Percentiles rank a stretch among this genome's conserved stretches.
These are phyloP conservation scores for Tiphia femorata DNA, from an alignment of 2,888 invertebrate species.

Conservation along the genomic window DNA sequence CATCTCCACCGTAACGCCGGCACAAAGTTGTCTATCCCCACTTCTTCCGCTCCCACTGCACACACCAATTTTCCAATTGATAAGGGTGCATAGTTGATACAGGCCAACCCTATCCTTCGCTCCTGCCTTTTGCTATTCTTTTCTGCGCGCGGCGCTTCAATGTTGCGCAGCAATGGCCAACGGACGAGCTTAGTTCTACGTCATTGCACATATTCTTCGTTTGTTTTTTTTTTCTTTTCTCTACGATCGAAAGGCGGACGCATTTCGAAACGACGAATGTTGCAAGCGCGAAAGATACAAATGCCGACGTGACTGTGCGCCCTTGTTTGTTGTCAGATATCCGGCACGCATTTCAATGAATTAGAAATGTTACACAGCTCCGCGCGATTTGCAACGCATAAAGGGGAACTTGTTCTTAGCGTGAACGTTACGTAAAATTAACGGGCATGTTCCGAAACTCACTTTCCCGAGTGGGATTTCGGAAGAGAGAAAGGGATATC, in stretches of 20 bases:
- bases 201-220: no score
- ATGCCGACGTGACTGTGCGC: no score
- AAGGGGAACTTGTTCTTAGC: slow-evolving; percentile 41
- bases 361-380: no score
- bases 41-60: slow-evolving; percentile 19
- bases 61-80: slow-evolving; percentile 62
- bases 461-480: slow-evolving; percentile 56
- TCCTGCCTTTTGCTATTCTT: slow-evolving; percentile 25
- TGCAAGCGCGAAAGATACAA: no score
- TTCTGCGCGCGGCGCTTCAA: no score
- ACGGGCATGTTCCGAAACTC: slow-evolving; percentile 54
- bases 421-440: slow-evolving; percentile 55
- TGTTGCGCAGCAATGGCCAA: no score
- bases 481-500: no score
- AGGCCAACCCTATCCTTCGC: slow-evolving; percentile 44
- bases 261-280: no score
- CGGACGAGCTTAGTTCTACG: no score
- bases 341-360: no score
- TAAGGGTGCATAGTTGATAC: slow-evolving; percentile 56
- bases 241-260: not conserved
- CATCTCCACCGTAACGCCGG: not conserved
- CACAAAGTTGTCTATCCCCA: not conserved
- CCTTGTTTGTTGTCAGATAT: no score
- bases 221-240: not conserved
- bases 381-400: no score